These are phyloP conservation scores for Cancer borealis DNA, from an alignment of 2,888 invertebrate species.

Conservation along the genomic window DNA sequence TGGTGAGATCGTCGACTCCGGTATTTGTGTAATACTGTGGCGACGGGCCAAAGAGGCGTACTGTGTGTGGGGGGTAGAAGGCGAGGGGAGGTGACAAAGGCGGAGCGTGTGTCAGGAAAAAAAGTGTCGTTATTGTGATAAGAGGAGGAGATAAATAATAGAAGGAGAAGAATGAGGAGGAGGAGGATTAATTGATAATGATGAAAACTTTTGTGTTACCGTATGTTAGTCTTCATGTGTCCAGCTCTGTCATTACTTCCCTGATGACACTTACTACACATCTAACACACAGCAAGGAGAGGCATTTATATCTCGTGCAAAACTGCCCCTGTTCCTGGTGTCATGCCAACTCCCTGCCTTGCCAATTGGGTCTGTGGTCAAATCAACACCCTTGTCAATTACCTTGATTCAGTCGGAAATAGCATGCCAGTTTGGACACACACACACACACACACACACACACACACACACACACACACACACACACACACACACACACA, in stretches of 20 bases:
- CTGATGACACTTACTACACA: not conserved
- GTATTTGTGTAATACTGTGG: not conserved
- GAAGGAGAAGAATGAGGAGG: not conserved
- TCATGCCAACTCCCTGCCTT: not conserved
- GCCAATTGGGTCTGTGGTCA: slow-evolving; percentile 4
- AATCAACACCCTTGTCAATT: slow-evolving; percentile 17
- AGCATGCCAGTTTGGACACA: not conserved
- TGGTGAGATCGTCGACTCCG: not conserved
- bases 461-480: not conserved
- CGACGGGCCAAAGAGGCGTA: not conserved
- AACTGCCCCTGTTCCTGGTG: not conserved
- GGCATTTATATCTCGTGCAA: not conserved
- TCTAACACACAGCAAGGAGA: not conserved
- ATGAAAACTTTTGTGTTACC: not conserved
- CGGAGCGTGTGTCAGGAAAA: not conserved
- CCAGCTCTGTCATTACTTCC: not conserved
- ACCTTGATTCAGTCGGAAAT: not conserved
- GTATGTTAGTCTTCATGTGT: not conserved
- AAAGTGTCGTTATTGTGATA: not conserved
- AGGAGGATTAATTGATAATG: not conserved
- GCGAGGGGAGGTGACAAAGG: not conserved
- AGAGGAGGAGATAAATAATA: not conserved
- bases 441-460: not conserved
- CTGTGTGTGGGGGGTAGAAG: not conserved
- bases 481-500: not conserved